These are phyloP conservation scores for Rissa tridactyla DNA, from an alignment of 2,113 vertebrate genomes.

Conservation along the genomic window DNA sequence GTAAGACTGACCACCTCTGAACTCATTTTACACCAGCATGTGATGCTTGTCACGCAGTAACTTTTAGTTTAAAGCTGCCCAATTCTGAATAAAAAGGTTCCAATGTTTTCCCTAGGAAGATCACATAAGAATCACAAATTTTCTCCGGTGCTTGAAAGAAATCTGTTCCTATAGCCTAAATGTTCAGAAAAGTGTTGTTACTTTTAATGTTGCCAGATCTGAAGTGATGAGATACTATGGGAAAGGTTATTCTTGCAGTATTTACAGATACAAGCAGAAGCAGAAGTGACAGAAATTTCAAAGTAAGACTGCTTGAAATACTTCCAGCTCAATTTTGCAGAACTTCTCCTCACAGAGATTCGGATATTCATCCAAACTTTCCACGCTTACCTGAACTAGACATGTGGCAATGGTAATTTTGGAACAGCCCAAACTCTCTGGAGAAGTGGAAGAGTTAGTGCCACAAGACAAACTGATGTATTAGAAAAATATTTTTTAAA, in stretches of 20 bases:
- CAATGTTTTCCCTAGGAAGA: constrained; percentile 57
- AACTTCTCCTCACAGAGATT: constrained; percentile 45
- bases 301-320: constrained; percentile 60
- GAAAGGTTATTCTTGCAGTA: constrained; percentile 67
- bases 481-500: constrained; percentile 47
- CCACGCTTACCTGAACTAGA: constrained; percentile 59
- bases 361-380: constrained; percentile 48
- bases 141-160: constrained; percentile 55
- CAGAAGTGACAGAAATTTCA: constrained; percentile 67
- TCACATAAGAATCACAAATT: constrained; percentile 63
- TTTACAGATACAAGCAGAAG: constrained; percentile 68
- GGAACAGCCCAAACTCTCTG: constrained; percentile 29
- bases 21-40: neutral
- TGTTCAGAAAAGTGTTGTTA: constrained; percentile 69
- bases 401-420: constrained; percentile 56
- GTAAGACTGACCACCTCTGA: neutral
- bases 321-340: constrained; percentile 62
- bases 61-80: neutral
- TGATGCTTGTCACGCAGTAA: neutral
- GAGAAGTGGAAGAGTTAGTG: constrained; percentile 19
- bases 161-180: constrained; percentile 68
- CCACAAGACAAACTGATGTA: neutral
- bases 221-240: constrained; percentile 56
- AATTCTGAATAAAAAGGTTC: neutral
- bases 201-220: constrained; percentile 61